phyloP scores from a whole-genome alignment of 2,797 vertebrate genomes.

The Cichlasoma orientale region DNA sequence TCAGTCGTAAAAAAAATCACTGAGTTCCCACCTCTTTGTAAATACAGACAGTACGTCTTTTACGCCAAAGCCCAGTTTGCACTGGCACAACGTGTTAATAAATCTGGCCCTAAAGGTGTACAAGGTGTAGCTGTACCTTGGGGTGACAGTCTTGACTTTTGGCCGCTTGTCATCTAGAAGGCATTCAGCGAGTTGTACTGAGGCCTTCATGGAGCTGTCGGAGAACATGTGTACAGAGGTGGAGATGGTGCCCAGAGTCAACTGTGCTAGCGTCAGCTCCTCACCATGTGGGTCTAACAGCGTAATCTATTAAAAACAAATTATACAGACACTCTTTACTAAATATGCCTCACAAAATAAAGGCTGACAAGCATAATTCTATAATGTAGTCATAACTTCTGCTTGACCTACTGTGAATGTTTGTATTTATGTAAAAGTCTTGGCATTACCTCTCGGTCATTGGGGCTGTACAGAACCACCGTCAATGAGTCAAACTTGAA shows the following conservation, averaged over 20 bases:
- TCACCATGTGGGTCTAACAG: constrained; percentile 84
- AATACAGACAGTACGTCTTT: too few species aligned
- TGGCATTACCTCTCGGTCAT: constrained; percentile 80
- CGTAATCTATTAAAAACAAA: constrained; percentile 64
- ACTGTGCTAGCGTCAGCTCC: constrained; percentile 89
- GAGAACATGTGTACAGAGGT: constrained; percentile 89
- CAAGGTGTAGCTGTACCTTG: constrained; percentile 78
- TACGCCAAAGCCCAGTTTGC: too few species aligned
- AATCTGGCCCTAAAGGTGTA: background rate
- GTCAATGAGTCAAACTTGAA: constrained; percentile 94
- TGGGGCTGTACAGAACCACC: constrained; percentile 86
- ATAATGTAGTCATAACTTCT: background rate
- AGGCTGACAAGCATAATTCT: background rate
- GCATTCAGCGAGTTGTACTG: constrained; percentile 88
- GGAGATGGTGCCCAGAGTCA: constrained; percentile 91
- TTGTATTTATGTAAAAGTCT: background rate
- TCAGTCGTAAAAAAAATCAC: too few species aligned
- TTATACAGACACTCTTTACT: background rate
- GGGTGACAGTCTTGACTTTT: constrained; percentile 87
- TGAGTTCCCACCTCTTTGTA: too few species aligned
- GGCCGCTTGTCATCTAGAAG: constrained; percentile 94
- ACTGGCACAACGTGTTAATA: too few species aligned
- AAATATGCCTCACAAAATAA: background rate
- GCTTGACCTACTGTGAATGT: background rate
- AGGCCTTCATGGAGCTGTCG: constrained; percentile 89